These are phyloP conservation scores for Lasius fuliginosus DNA, from an alignment of 2,888 invertebrate genomes.

Conservation along the genomic window DNA sequence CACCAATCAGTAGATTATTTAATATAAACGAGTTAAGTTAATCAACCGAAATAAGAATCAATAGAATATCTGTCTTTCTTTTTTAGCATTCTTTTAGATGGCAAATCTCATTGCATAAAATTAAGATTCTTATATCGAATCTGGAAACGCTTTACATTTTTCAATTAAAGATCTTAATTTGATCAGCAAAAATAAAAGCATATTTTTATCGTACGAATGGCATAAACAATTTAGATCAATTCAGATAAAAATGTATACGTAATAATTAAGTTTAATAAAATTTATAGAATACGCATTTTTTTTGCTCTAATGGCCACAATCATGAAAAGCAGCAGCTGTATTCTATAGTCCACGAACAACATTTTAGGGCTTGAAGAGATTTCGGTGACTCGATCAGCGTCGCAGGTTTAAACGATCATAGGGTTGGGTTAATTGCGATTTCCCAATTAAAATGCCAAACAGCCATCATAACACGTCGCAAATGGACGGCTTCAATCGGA, in stretches of 20 bases:
- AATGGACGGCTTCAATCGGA: slow-evolving; percentile 82
- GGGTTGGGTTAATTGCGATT: slow-evolving; percentile 80
- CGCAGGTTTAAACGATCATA: slow-evolving; percentile 67
- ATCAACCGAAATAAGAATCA: background rate
- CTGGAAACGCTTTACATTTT: background rate
- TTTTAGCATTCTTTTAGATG: background rate
- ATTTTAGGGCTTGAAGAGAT: slow-evolving; percentile 36
- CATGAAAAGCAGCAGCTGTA: background rate
- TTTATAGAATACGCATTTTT: background rate
- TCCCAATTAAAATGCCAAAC: slow-evolving; percentile 81
- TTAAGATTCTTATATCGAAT: background rate
- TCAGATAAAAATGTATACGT: background rate
- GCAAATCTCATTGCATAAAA: background rate
- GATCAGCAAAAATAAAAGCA: background rate
- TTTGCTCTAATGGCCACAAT: background rate
- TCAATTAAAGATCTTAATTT: background rate
- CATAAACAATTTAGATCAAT: background rate
- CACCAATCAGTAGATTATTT: background rate
- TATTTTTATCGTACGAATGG: background rate
- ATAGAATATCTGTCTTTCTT: background rate
- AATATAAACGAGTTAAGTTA: background rate
- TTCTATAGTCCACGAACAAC: background rate
- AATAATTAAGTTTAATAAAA: background rate
- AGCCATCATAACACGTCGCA: slow-evolving; percentile 74
- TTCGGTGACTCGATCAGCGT: slow-evolving; percentile 27